phyloP scores from a whole-genome alignment of 2,113 vertebrate species.

The rat (Rattus norvegicus) region GRCr8 NC_086031.1:77133501-77134000 shows the following conservation, averaged over 20 bases:
- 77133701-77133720: too few relatives aligned
- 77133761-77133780: background rate
- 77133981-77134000: slow-evolving; percentile 1
- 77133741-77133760: background rate
- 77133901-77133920: background rate
- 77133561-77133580: background rate
- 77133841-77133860: background rate
- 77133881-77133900: background rate
- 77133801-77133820: background rate
- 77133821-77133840: background rate
- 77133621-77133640: too few relatives aligned
- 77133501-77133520: background rate
- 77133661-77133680: too few relatives aligned
- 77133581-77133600: background rate
- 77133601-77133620: background rate
- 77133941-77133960: background rate
- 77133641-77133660: too few relatives aligned
- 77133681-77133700: too few relatives aligned
- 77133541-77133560: background rate
- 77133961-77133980: background rate
- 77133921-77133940: background rate
- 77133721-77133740: background rate
- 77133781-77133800: background rate
- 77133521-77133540: background rate
- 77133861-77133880: background rate